Evolutionary conservation across 2,797 vertebrate genomes (phyloP).

Genomic region (Capromys pilorides): DNA sequence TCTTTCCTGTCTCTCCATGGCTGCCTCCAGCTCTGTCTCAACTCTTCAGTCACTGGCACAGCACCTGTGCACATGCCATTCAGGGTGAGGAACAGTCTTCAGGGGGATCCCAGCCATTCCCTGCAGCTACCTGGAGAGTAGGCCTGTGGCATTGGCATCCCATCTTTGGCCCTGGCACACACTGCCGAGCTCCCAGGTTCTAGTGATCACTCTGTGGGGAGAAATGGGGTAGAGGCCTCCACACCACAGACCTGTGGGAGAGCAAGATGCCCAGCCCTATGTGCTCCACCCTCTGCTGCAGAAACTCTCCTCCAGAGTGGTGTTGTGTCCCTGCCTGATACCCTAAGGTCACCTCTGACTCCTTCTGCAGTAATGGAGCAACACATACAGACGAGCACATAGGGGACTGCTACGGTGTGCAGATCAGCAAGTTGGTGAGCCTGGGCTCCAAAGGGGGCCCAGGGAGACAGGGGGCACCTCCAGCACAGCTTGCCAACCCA

Average conservation of each 20-base stretch:
- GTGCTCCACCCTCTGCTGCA: constrained; percentile 74
- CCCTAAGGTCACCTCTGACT: constrained; percentile 90
- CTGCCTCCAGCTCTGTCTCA: background rate
- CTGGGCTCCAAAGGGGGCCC: constrained; percentile 90
- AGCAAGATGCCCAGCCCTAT: background rate
- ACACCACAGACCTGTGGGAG: rapidly evolving
- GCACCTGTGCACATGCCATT: no score
- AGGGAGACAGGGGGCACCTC: background rate
- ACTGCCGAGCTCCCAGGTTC: background rate
- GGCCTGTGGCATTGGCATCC: rapidly evolving
- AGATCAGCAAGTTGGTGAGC: constrained; percentile 85
- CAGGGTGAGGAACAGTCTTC: background rate
- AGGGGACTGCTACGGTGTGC: constrained; percentile 90
- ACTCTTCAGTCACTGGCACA: no score
- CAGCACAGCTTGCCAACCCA: no score
- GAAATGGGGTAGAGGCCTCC: rapidly evolving
- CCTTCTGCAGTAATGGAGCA: constrained; percentile 84
- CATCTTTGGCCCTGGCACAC: no score
- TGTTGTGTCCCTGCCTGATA: constrained; percentile 89
- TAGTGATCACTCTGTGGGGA: rapidly evolving
- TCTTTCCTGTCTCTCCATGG: background rate
- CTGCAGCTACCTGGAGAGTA: background rate
- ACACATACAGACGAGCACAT: constrained; percentile 18
- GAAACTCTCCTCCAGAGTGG: constrained; percentile 93
- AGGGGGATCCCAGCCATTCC: rapidly evolving